Conservation (phyloP, 1,140 invertebrate genomes). For the Calycopis cecrops region DNA sequence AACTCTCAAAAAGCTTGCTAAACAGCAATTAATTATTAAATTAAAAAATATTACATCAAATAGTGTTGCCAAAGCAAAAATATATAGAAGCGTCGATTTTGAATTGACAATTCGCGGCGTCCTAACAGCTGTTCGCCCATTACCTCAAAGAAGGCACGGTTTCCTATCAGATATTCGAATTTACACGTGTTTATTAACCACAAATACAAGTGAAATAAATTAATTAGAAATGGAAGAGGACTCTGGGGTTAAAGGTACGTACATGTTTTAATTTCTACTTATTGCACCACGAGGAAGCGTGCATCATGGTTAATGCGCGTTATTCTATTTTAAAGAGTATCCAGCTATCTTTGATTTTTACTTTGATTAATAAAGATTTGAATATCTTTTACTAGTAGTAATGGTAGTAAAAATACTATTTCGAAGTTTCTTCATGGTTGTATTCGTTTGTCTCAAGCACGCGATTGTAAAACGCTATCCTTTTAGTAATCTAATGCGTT, state of each 20-base stretch:
- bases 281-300: conserved; percentile 25
- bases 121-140: conserved; percentile 63
- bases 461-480: too few species aligned
- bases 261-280: conserved; percentile 19
- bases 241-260: conserved; percentile 47
- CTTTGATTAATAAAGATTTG: too few species aligned
- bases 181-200: conserved; percentile 45
- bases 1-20: not conserved
- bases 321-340: conserved; percentile 6
- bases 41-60: not conserved
- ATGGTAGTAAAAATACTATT: too few species aligned
- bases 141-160: conserved; percentile 40
- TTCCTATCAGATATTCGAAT: conserved; percentile 40
- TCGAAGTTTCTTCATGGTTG: too few species aligned
- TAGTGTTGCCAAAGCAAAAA: conserved; percentile 31
- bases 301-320: conserved; percentile 25
- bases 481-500: conserved; percentile 12
- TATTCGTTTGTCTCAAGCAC: too few species aligned
- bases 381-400: too few species aligned
- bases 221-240: conserved; percentile 50
- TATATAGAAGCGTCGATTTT: conserved; percentile 45
- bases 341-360: not conserved
- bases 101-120: conserved; percentile 63
- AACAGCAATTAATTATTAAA: not conserved
- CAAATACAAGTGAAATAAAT: conserved; percentile 20